A percentile compares a stretch with the other conserved stretches of the same genome.
Evolutionary conservation across 2,113 vertebrate species (phyloP).

Genomic region (Nesospiza acunhae): DNA sequence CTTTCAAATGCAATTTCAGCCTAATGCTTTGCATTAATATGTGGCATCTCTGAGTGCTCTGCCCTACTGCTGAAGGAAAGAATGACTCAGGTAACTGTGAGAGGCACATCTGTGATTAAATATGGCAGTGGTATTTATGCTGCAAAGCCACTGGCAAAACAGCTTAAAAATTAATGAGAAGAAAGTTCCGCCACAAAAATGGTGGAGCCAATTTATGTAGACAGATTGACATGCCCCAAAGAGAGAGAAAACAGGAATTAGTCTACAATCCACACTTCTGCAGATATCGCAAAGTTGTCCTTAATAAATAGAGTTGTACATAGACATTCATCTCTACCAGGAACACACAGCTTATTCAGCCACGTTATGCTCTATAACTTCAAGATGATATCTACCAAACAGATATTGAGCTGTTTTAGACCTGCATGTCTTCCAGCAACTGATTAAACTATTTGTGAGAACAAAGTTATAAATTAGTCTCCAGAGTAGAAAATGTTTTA

Average conservation of each 20-base stretch:
- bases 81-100: not conserved
- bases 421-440: not conserved
- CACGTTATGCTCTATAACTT: not conserved
- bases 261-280: not conserved
- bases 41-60: not conserved
- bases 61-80: not conserved
- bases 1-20: constrained; percentile 45
- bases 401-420: not conserved
- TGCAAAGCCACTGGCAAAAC: not conserved
- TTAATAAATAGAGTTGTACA: not conserved
- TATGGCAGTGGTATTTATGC: not conserved
- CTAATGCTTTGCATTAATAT: constrained; percentile 2
- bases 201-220: not conserved
- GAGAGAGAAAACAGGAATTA: not conserved
- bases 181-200: not conserved
- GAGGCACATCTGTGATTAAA: not conserved
- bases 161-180: not conserved
- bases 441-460: not conserved
- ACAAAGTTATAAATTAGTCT: not conserved
- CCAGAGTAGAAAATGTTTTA: not conserved
- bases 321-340: not conserved
- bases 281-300: not conserved
- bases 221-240: not conserved
- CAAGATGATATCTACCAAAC: not conserved
- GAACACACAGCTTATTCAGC: not conserved